A percentile compares a stretch with the other conserved stretches of the same genome.
phyloP scores from a whole-genome alignment of 2,113 vertebrate species.

The Tautogolabrus adspersus region DNA sequence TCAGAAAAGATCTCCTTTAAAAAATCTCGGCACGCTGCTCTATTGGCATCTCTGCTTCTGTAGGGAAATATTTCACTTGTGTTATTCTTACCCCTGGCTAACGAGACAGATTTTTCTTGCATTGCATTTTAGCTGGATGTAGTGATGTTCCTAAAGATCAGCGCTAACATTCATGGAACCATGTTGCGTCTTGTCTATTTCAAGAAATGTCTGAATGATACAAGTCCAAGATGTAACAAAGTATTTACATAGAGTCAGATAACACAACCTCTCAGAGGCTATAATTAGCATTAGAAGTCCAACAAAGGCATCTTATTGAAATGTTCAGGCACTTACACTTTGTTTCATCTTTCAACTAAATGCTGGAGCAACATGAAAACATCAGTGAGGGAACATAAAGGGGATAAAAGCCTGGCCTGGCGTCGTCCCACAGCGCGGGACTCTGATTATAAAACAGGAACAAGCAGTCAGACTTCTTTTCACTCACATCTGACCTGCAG shows the following conservation, averaged over 20 bases:
- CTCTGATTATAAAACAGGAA: conserved; percentile 36
- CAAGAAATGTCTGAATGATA: conserved; percentile 1
- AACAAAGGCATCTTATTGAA: conserved; percentile 1
- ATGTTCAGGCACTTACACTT: neutral
- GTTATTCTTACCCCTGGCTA: too few relatives aligned
- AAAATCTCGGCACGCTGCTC: too few relatives aligned
- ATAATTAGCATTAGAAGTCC: neutral
- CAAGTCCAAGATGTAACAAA: neutral
- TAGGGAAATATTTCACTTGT: too few relatives aligned
- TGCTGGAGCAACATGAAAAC: neutral
- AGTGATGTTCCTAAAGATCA: neutral
- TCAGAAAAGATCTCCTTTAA: too few relatives aligned
- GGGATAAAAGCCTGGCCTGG: conserved; percentile 10
- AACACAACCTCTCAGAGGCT: neutral
- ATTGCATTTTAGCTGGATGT: neutral
- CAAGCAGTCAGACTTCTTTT: conserved; percentile 36
- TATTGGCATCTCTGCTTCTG: too few relatives aligned
- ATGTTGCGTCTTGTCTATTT: neutral
- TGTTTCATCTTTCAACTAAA: conserved; percentile 17
- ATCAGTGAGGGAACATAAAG: neutral
- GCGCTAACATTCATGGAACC: neutral
- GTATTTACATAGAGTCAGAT: conserved; percentile 1
- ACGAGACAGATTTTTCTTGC: too few relatives aligned
- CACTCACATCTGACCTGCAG: conserved; percentile 51
- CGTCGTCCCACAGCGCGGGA: conserved; percentile 1